Evolutionary conservation across 2,888 invertebrate species (phyloP), one percentile per base, ranked within the genome.

Genomic region (Nebria salina): DNA sequence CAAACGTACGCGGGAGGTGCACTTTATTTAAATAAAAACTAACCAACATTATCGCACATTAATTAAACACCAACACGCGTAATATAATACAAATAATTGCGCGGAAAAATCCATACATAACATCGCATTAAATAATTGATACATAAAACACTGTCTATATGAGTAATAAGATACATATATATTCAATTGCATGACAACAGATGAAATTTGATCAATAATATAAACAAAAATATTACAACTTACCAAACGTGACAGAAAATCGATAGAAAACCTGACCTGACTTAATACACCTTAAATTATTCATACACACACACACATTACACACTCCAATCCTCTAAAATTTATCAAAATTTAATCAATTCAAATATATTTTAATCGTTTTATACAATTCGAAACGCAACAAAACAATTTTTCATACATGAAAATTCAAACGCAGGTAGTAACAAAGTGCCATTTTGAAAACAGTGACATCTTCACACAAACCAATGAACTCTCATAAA

Each of bases 181-280:
- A 9, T 25, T n/a, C 7, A 73, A 41, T 42, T 42, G n/a, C 73
- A 73, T 34, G 42, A 73, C 43, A 73, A 73, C 43, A 26, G 41
- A 34, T n/a, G 9, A 34, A 34, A 9, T 42, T 41, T 73, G 41
- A 73, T 73, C 73, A 73, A 73, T 72, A 72, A 26, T 54, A 73
- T 73, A 73, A 73, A 73, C 42, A 73, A 73, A 41, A 70, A 70
- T 34, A 70, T 34, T 26, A 20, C 11, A 73, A 73, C 73, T 73
- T 43, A 73, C 73, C 73, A 11, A 13, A 73, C 9, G 13, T 42
- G 73, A 41, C 73, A 41, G 73, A 73, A 73, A 73, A 73, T 73
- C 73, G 41, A 73, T 73, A 41, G 8, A 13, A 73, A 73, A 73
- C 26, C 73, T 73, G 73, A 73, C 73, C 73, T 73, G 42, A 20